Evolutionary conservation across 2,888 invertebrate species (phyloP).

Genomic region (Strigamia transsilvanica): DNA sequence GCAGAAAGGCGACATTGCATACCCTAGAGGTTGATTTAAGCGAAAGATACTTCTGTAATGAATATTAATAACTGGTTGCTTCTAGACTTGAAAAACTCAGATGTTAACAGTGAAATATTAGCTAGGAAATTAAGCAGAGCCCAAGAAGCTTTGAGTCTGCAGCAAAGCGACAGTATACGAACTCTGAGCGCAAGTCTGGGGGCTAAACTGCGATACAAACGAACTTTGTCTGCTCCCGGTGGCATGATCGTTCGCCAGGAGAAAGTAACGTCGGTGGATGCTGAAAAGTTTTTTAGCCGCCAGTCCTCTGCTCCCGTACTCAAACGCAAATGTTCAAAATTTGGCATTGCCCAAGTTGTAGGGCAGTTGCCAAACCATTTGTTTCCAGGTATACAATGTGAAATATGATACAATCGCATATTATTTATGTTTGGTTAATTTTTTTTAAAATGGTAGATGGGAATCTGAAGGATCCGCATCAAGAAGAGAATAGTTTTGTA

Average conservation of each 20-base stretch:
- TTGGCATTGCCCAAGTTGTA: conserved; percentile 82
- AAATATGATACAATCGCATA: not conserved
- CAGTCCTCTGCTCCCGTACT: conserved; percentile 96
- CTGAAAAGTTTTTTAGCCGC: conserved; percentile 75
- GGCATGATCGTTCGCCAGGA: conserved; percentile 80
- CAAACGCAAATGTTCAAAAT: conserved; percentile 89
- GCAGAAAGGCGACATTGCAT: conserved; percentile 82
- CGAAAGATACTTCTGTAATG: not conserved
- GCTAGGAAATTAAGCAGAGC: conserved; percentile 87
- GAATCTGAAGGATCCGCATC: conserved; percentile 83
- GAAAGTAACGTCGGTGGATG: conserved; percentile 72
- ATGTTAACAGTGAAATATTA: conserved; percentile 85
- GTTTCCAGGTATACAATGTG: conserved; percentile 62
- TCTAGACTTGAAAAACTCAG: conserved; percentile 86
- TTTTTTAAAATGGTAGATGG: conserved; percentile 70
- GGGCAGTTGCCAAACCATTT: conserved; percentile 64
- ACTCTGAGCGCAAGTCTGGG: conserved; percentile 73
- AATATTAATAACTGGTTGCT: not conserved
- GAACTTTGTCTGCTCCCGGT: conserved; percentile 92
- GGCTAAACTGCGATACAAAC: conserved; percentile 93
- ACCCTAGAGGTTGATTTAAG: conserved; percentile 74
- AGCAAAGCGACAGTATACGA: conserved; percentile 71
- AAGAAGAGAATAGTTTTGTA: conserved; percentile 81
- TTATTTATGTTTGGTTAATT: not conserved
- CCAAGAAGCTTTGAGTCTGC: conserved; percentile 81